Evolutionary conservation across 2,888 invertebrate species (phyloP).

Genomic region (Tetanocera ferruginea): DNA sequence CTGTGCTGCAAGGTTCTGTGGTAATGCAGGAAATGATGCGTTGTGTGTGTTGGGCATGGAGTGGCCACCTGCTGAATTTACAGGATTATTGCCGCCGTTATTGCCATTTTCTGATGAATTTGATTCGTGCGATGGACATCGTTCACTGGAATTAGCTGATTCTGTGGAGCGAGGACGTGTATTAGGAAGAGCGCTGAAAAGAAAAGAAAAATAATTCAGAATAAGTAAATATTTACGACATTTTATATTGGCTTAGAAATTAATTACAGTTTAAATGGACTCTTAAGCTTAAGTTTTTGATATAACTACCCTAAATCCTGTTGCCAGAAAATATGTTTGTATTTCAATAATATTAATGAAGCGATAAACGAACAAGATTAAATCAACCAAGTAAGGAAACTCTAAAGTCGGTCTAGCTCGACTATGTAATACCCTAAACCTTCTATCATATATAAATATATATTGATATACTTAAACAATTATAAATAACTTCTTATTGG

Average conservation of each 20-base stretch:
- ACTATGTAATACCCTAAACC: no score
- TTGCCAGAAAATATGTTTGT: no score
- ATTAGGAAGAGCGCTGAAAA: conserved; percentile 66
- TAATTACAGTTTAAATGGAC: no score
- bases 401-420: no score
- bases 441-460: no score
- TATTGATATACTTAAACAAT: no score
- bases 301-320: no score
- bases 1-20: conserved; percentile 75
- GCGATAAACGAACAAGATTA: not conserved
- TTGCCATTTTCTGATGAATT: conserved; percentile 77
- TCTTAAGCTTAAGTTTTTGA: no score
- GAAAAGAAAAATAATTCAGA: not conserved
- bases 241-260: no score
- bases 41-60: conserved; percentile 53
- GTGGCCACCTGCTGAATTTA: conserved; percentile 29
- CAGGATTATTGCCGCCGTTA: conserved; percentile 38
- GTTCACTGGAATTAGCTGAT: conserved; percentile 73
- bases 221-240: not conserved
- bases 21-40: conserved; percentile 65
- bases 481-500: conserved; percentile 1
- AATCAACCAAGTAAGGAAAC: not conserved
- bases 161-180: conserved; percentile 67
- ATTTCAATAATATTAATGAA: no score
- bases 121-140: conserved; percentile 84